Percentiles rank a stretch among this genome's conserved stretches.
Conservation (phyloP, 2,113 vertebrate genomes). For the Notiomystis cincta region DNA sequence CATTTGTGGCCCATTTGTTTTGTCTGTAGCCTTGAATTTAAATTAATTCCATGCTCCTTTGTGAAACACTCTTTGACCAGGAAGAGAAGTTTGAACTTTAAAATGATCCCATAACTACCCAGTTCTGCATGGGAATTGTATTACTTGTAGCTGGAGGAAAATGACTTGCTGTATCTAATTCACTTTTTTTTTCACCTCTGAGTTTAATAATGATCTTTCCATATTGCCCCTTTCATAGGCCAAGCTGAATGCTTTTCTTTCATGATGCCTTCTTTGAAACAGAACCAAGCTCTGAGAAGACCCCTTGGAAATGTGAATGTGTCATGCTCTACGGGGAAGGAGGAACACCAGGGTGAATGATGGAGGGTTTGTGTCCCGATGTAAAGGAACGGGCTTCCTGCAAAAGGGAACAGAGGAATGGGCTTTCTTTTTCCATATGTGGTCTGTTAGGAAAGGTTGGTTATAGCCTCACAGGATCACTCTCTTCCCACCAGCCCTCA, state of each 20-base stretch:
- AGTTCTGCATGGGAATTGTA: not conserved
- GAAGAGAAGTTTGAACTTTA: not conserved
- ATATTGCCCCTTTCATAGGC: not conserved
- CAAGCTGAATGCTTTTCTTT: not conserved
- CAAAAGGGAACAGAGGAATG: not conserved
- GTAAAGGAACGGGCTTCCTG: not conserved
- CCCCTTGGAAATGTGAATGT: not conserved
- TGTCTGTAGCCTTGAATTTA: not conserved
- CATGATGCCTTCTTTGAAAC: not conserved
- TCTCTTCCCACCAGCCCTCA: not conserved
- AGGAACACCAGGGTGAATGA: not conserved
- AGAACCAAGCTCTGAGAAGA: not conserved
- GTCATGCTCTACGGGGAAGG: not conserved
- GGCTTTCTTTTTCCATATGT: not conserved
- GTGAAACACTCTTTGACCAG: not conserved
- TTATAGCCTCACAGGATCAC: not conserved
- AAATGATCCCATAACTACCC: not conserved
- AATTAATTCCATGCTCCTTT: slow-evolving; percentile 7
- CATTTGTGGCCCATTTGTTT: not conserved
- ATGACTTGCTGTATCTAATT: not conserved
- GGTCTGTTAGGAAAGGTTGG: not conserved
- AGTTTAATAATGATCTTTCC: not conserved
- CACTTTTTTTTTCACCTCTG: not conserved
- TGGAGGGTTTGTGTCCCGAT: not conserved
- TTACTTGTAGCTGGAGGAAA: not conserved